These are phyloP conservation scores for Melanargia galathea DNA, from an alignment of 2,888 invertebrate genomes.

Conservation along the genomic window DNA sequence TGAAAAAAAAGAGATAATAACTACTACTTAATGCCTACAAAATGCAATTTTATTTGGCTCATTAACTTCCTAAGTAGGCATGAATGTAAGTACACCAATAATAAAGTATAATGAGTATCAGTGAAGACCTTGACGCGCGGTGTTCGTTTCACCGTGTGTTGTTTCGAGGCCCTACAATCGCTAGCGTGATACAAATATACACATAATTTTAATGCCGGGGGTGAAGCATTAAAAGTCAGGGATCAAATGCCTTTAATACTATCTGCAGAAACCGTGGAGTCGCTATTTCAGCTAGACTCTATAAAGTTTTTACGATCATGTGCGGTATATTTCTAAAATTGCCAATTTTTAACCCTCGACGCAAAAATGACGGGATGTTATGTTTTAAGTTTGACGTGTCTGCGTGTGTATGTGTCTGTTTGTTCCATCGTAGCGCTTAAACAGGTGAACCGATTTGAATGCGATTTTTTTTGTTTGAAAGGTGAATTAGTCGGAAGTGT, in stretches of 20 bases:
- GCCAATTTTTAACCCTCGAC: too few species aligned
- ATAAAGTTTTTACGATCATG: background rate
- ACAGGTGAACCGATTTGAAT: too few species aligned
- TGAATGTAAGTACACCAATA: constrained; percentile 31
- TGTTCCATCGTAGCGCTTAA: too few species aligned
- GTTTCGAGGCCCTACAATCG: constrained; percentile 78
- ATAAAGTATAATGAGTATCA: constrained; percentile 42
- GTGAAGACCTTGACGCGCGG: constrained; percentile 73
- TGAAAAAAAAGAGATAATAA: background rate
- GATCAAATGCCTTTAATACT: constrained; percentile 81
- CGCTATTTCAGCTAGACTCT: constrained; percentile 16
- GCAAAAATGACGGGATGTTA: too few species aligned
- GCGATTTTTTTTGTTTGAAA: too few species aligned
- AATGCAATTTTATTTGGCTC: constrained; percentile 4
- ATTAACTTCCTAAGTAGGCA: constrained; percentile 16
- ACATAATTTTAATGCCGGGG: constrained; percentile 81
- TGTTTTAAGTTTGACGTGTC: too few species aligned
- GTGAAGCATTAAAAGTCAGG: constrained; percentile 83
- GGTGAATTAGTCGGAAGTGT: too few species aligned
- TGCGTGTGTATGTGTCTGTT: too few species aligned
- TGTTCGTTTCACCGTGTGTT: constrained; percentile 64
- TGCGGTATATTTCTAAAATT: too few species aligned
- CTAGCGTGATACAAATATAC: constrained; percentile 82
- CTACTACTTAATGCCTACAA: background rate
- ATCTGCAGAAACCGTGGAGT: constrained; percentile 46